phyloP scores from a whole-genome alignment of 2,113 vertebrate species.

The Cyprinus carpio region DNA sequence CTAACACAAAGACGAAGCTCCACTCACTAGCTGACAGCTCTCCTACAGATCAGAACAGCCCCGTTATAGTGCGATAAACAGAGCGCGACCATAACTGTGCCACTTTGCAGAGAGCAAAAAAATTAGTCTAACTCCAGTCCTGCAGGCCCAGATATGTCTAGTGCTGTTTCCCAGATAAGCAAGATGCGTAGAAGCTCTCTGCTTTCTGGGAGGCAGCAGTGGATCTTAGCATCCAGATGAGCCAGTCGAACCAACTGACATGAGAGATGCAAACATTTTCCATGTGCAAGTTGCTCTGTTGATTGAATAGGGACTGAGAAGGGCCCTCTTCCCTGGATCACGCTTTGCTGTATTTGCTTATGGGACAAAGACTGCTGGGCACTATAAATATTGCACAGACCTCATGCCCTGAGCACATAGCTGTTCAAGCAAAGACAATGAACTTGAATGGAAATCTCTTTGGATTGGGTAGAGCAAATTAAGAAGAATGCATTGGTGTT shows the following conservation, averaged over 20 bases:
- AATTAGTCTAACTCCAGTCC: constrained; percentile 29
- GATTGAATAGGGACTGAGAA: neutral
- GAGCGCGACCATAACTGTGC: constrained; percentile 20
- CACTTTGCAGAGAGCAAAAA: constrained; percentile 18
- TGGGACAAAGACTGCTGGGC: constrained; percentile 8
- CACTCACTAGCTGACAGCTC: constrained; percentile 19
- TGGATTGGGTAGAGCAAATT: neutral
- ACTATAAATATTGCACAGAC: constrained; percentile 14
- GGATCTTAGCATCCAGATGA: constrained; percentile 17
- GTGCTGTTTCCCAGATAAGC: constrained; percentile 29
- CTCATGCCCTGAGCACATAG: neutral
- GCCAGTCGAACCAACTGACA: neutral
- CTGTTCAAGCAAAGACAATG: neutral
- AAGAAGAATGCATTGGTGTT: neutral
- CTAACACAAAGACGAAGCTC: constrained; percentile 7
- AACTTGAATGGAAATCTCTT: neutral
- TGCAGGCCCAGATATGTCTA: constrained; percentile 36
- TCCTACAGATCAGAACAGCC: constrained; percentile 8
- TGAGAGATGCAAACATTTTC: constrained; percentile 4
- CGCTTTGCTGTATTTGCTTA: neutral
- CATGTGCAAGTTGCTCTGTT: constrained; percentile 6
- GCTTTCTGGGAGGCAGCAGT: constrained; percentile 11
- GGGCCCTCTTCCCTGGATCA: neutral
- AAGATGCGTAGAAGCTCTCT: neutral
- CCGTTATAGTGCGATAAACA: constrained; percentile 11